Percentiles rank a stretch among this genome's conserved stretches.
phyloP scores from a whole-genome alignment of 2,113 vertebrate genomes.

The Nycticryphes semicollaris region DNA sequence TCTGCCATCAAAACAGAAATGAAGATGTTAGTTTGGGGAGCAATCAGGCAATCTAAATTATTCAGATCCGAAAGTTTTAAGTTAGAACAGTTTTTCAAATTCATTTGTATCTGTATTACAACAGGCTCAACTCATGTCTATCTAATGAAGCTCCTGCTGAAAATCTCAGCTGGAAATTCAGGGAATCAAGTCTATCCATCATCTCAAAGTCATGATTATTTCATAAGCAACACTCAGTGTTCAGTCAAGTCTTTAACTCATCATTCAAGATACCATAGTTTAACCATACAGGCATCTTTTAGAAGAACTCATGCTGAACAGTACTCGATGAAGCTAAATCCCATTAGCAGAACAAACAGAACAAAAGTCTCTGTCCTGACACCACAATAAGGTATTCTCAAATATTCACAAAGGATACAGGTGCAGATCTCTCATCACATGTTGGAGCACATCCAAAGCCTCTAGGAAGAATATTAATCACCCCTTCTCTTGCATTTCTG shows the following conservation, averaged over 20 bases:
- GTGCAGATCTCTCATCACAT: constrained; percentile 12
- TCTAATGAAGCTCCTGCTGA: constrained; percentile 77
- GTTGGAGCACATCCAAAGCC: constrained; percentile 28
- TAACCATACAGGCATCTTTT: constrained; percentile 68
- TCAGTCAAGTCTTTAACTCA: constrained; percentile 78
- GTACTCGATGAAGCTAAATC: constrained; percentile 62
- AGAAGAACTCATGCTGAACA: constrained; percentile 69
- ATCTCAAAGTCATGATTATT: constrained; percentile 78
- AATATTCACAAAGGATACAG: constrained; percentile 50
- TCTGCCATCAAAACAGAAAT: constrained; percentile 59
- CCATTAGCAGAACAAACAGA: constrained; percentile 66
- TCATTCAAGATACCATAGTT: constrained; percentile 65
- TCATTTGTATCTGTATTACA: constrained; percentile 69
- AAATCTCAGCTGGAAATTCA: constrained; percentile 78
- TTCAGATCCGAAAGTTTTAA: constrained; percentile 64
- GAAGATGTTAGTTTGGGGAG: constrained; percentile 66
- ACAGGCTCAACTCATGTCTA: constrained; percentile 54
- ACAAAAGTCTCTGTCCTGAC: constrained; percentile 12
- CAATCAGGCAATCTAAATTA: constrained; percentile 68
- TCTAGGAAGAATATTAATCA: constrained; percentile 53
- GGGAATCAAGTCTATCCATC: constrained; percentile 72
- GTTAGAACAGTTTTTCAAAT: constrained; percentile 67
- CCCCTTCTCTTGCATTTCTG: background rate
- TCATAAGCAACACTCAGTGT: constrained; percentile 75
- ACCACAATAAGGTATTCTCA: constrained; percentile 6